Evolutionary conservation across 2,888 invertebrate genomes (phyloP), one percentile per base, ranked within the genome.

Genomic region (Stenolophus ochropezus): DNA sequence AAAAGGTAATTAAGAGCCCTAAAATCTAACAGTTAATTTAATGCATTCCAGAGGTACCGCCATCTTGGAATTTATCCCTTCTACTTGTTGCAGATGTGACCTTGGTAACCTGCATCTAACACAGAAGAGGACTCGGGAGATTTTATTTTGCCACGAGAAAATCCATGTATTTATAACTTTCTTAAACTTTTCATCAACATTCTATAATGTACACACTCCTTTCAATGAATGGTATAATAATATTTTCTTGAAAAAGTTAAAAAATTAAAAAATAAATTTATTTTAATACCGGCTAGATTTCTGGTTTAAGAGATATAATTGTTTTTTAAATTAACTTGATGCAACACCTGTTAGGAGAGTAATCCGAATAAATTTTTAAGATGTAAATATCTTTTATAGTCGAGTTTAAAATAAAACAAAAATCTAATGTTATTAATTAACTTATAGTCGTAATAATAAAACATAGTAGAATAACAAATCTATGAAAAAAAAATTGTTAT

Each of bases 21-120:
- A 80, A 80, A 73, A 73, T 80, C 80, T 80, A 80, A 80, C 73
- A 73, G 71, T 80, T 80, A 80, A 73, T 73, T 71, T 51, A 49
- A 53, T 80, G 80, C 80, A 80, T 80, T 80, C 80, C 73, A 56
- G 21, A 73, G 42, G n/a, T 21, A 53, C 58, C 75, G 81, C 81
- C 81, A 81, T 81, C 14, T 75, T 81, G 81, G 61, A 81, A 81
- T 75, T 74, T 81, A 58, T 61, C 75, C 74, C 75, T 73, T 75
- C 75, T 81, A 81, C 81, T 75, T 81, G 81, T 65, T 75, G 81
- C 80, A 80, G 51, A 58, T 71, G 27, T 81, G 75, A 75, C 75
- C 81, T 81, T 81, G 75, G 51, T 81, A 75, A 81, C 75, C 81
- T 81, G 81, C 73, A 80, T 73, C 56, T n/a, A 73, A 4, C n/a